phyloP scores from a whole-genome alignment of 2,797 vertebrate genomes.

The Scolopax rusticola region DNA sequence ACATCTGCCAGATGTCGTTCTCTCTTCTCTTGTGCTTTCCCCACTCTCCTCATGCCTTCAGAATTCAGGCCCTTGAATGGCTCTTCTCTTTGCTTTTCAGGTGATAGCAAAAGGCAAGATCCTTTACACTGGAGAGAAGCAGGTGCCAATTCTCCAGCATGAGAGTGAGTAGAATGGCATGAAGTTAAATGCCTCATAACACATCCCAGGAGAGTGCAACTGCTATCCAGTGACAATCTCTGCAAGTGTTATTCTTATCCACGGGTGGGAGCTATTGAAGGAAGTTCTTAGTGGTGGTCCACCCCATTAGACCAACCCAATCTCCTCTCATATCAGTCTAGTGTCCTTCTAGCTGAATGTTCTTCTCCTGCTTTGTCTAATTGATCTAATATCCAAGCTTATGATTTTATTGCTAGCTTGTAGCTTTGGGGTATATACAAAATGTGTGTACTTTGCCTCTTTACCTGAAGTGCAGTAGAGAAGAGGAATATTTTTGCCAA shows the following conservation, averaged over 20 bases:
- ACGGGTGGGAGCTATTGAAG: neutral
- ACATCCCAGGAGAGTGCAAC: neutral
- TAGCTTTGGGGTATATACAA: neutral
- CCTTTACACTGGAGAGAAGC: slow-evolving; percentile 49
- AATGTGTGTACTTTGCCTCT: neutral
- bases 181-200: neutral
- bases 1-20: fast-evolving
- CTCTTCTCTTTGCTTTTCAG: slow-evolving; percentile 29
- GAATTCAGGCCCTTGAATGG: neutral
- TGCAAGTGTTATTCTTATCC: neutral
- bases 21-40: neutral
- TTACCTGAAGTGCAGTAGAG: neutral
- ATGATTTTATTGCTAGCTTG: neutral
- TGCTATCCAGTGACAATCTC: neutral
- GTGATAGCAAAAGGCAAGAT: slow-evolving; percentile 60
- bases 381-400: neutral
- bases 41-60: neutral
- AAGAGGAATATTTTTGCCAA: neutral
- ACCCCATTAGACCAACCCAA: neutral
- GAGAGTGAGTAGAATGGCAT: slow-evolving; percentile 50
- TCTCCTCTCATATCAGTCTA: neutral
- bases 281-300: neutral
- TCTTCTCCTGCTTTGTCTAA: neutral
- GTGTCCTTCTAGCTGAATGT: neutral
- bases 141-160: slow-evolving; percentile 5